Evolutionary conservation across 2,797 vertebrate species (phyloP).

Genomic region (Enteromius anoplus): DNA sequence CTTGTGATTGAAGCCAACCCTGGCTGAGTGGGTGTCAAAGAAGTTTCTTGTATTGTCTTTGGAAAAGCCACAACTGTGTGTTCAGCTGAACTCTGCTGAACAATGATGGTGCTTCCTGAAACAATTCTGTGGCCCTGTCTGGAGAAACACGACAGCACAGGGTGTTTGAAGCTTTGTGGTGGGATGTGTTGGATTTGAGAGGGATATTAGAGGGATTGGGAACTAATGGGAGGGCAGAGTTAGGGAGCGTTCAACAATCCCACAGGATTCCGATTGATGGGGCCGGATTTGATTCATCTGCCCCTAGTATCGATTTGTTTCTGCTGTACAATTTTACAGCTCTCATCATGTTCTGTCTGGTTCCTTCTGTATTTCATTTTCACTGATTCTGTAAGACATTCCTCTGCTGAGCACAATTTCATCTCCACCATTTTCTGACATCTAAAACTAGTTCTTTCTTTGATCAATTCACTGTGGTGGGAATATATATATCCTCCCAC

Average conservation of each 20-base stretch:
- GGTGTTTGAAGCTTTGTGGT: conserved; percentile 54
- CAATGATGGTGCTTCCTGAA: conserved; percentile 18
- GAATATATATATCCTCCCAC: conserved; percentile 56
- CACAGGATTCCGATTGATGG: conserved; percentile 73
- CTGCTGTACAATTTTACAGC: conserved; percentile 66
- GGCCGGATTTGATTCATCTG: conserved; percentile 78
- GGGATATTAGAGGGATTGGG: conserved; percentile 74
- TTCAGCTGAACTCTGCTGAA: conserved; percentile 1
- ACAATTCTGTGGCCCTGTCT: conserved; percentile 15
- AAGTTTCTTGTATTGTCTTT: conserved; percentile 18
- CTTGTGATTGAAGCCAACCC: background rate
- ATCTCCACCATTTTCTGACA: conserved; percentile 64
- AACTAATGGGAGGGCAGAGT: conserved; percentile 75
- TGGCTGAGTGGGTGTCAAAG: background rate
- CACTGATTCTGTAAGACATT: conserved; percentile 69
- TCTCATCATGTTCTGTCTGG: conserved; percentile 60
- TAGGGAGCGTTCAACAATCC: conserved; percentile 67
- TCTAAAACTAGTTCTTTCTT: conserved; percentile 64
- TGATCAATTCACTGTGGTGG: conserved; percentile 66
- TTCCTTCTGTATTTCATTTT: conserved; percentile 65
- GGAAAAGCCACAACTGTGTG: conserved; percentile 23
- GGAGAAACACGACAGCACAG: conserved; percentile 44
- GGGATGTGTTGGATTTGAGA: conserved; percentile 69
- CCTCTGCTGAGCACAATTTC: conserved; percentile 69
- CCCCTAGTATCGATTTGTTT: conserved; percentile 80